Evolutionary conservation across 2,888 invertebrate genomes (phyloP).

Genomic region (Elysia crispata): DNA sequence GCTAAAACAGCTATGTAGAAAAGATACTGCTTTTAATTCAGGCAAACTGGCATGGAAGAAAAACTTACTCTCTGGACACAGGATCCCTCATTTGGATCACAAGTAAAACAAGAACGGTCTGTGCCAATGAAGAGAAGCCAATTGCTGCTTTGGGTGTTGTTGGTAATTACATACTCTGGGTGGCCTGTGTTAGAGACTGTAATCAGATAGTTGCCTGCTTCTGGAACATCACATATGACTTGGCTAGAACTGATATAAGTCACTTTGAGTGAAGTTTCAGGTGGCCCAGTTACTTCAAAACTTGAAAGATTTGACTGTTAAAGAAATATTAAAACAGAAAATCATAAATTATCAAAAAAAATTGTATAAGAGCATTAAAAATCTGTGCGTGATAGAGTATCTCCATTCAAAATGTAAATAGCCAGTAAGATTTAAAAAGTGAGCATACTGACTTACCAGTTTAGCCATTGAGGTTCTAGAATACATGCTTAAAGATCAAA

Average conservation of each 20-base stretch:
- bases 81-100: constrained; percentile 44
- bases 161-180: not conserved
- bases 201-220: constrained; percentile 53
- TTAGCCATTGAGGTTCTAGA: too few species aligned
- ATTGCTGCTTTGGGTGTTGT: constrained; percentile 43
- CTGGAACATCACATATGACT: constrained; percentile 52
- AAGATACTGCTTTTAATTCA: too few species aligned
- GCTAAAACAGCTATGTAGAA: too few species aligned
- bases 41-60: too few species aligned
- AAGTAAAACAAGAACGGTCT: constrained; percentile 57
- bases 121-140: constrained; percentile 49
- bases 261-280: constrained; percentile 33
- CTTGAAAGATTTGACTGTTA: constrained; percentile 50
- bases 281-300: constrained; percentile 43
- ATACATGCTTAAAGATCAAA: too few species aligned
- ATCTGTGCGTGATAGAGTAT: too few species aligned
- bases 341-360: not conserved
- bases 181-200: constrained; percentile 49
- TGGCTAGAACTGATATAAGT: constrained; percentile 56
- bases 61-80: constrained; percentile 56
- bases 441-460: too few species aligned
- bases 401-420: too few species aligned
- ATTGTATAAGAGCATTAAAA: not conserved
- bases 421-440: too few species aligned
- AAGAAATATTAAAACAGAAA: not conserved